phyloP scores from a whole-genome alignment of 1,140 invertebrate species.

The Camponotus floridanus region DNA sequence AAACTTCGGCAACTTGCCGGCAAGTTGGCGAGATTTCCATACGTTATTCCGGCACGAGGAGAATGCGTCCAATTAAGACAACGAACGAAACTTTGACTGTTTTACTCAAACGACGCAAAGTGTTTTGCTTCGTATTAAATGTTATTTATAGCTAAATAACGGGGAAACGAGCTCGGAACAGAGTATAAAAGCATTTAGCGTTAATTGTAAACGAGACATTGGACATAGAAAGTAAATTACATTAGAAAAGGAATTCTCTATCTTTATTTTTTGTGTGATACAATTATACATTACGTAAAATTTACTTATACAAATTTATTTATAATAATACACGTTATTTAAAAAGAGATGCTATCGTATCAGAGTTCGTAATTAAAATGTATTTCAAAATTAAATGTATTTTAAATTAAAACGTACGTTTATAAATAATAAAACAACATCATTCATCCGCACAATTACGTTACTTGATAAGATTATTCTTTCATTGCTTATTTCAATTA shows the following conservation, averaged over 20 bases:
- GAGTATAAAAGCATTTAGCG: conserved; percentile 9
- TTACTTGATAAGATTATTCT: neutral
- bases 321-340: neutral
- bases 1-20: conserved; percentile 53
- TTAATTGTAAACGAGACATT: neutral
- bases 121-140: conserved; percentile 28
- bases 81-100: conserved; percentile 42
- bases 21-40: conserved; percentile 58
- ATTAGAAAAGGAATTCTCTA: neutral
- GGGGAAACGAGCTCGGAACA: too few species aligned
- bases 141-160: neutral
- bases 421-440: neutral
- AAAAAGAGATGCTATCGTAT: neutral
- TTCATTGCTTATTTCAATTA: neutral
- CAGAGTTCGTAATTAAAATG: neutral
- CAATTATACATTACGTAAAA: neutral
- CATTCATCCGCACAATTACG: neutral
- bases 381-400: neutral
- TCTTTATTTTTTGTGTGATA: neutral
- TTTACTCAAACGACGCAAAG: conserved; percentile 27
- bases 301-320: too few species aligned
- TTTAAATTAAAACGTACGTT: neutral
- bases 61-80: conserved; percentile 49
- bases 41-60: conserved; percentile 34
- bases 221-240: neutral